Evolutionary conservation across 1,140 invertebrate species (phyloP).

Genomic region (Bombus confusus): DNA sequence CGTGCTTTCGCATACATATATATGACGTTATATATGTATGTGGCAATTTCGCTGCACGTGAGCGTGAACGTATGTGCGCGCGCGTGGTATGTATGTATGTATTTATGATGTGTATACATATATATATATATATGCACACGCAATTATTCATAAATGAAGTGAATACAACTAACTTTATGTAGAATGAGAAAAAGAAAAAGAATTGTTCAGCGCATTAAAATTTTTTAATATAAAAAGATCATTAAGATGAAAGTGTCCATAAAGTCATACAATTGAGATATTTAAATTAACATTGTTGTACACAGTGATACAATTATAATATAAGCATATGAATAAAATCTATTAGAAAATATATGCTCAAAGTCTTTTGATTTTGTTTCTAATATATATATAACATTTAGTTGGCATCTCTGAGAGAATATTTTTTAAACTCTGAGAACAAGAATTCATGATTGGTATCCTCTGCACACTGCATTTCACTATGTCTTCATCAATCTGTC

Average conservation of each 20-base stretch:
- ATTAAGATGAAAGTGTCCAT: constrained; percentile 75
- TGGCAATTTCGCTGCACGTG: constrained; percentile 39
- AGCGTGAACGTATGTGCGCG: constrained; percentile 66
- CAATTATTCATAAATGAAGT: constrained; percentile 78
- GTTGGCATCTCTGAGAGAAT: constrained; percentile 30
- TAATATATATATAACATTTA: constrained; percentile 49
- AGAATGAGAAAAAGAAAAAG: constrained; percentile 74
- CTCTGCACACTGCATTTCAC: constrained; percentile 73
- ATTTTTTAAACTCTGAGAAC: constrained; percentile 38
- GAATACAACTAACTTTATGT: constrained; percentile 78
- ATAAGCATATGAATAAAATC: constrained; percentile 84
- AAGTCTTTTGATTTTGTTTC: constrained; percentile 74
- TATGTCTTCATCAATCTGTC: constrained; percentile 63
- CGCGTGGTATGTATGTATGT: constrained; percentile 68
- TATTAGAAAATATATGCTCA: constrained; percentile 81
- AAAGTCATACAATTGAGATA: constrained; percentile 81
- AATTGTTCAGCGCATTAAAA: constrained; percentile 79
- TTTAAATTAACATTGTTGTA: constrained; percentile 84
- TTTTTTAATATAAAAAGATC: constrained; percentile 78
- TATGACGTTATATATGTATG: constrained; percentile 66
- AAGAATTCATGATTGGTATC: constrained; percentile 72
- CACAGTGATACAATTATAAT: constrained; percentile 84
- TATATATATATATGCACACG: constrained; percentile 72
- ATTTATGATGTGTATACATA: constrained; percentile 67
- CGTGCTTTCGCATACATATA: constrained; percentile 65